A percentile compares a stretch with the other conserved stretches of the same genome.
phyloP scores from a whole-genome alignment of 2,888 invertebrate species.

The Hypselothyrea guttata region DNA sequence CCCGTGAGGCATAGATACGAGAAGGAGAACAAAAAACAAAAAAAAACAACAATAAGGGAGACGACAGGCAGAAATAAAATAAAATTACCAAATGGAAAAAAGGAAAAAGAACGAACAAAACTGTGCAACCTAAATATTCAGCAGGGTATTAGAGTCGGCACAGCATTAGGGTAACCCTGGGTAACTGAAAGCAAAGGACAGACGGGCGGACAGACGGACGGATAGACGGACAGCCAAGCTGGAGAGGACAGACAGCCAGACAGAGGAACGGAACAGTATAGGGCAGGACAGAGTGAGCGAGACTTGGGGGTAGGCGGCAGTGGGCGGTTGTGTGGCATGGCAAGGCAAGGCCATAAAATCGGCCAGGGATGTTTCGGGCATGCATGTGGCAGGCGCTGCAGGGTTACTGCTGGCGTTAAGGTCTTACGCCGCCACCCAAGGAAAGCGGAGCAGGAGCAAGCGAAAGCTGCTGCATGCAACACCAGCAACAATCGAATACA shows the following conservation, averaged over 20 bases:
- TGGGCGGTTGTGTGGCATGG: conserved; percentile 1
- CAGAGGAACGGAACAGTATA: not conserved
- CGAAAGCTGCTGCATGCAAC: conserved; percentile 23
- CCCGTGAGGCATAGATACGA: conserved; percentile 36
- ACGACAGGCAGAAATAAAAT: conserved; percentile 8
- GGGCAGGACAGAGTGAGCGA: not conserved
- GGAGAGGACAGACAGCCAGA: not conserved
- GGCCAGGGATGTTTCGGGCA: conserved; percentile 37
- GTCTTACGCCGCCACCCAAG: conserved; percentile 36
- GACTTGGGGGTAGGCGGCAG: not conserved
- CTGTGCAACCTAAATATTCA: conserved; percentile 25
- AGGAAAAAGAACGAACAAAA: conserved; percentile 29
- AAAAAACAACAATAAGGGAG: conserved; percentile 9
- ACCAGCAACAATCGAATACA: conserved; percentile 9
- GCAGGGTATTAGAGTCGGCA: conserved; percentile 29
- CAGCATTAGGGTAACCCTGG: conserved; percentile 50
- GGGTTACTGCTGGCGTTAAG: conserved; percentile 37
- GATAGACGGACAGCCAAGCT: too few relatives aligned
- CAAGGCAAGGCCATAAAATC: conserved; percentile 25
- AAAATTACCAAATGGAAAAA: conserved; percentile 13
- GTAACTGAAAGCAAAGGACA: conserved; percentile 21
- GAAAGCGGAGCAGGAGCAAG: conserved; percentile 25
- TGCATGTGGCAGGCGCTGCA: conserved; percentile 23
- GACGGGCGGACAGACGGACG: too few relatives aligned
- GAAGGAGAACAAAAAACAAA: conserved; percentile 10